These are phyloP conservation scores for Helobdella robusta DNA, from an alignment of 2,888 invertebrate genomes.

Conservation along the genomic window DNA sequence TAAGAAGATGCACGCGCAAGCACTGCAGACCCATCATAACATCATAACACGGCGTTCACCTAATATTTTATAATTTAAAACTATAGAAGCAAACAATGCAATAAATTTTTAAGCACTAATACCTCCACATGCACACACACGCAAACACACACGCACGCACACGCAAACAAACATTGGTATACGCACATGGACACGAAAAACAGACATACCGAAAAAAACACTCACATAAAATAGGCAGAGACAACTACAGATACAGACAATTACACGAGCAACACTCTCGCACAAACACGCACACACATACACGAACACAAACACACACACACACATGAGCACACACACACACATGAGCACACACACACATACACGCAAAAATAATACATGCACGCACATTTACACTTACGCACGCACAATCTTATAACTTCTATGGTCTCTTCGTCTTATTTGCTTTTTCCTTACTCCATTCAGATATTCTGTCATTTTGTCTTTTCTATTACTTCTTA, in stretches of 20 bases:
- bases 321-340: background rate
- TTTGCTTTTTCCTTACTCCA: too few relatives aligned
- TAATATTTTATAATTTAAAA: too few relatives aligned
- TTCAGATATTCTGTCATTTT: too few relatives aligned
- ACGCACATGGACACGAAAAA: too few relatives aligned
- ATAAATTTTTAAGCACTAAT: too few relatives aligned
- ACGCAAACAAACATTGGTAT: background rate
- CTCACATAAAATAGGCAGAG: background rate
- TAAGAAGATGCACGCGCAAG: too few relatives aligned
- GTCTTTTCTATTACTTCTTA: too few relatives aligned
- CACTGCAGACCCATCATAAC: too few relatives aligned
- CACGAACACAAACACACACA: background rate
- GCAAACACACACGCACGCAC: slow-evolving; percentile 1
- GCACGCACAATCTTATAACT: background rate
- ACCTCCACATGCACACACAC: too few relatives aligned
- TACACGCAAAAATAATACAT: background rate
- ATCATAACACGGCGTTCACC: too few relatives aligned
- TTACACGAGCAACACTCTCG: background rate
- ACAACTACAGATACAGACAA: background rate
- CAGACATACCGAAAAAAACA: background rate
- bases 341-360: slow-evolving; percentile 1
- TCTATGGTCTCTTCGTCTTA: too few relatives aligned
- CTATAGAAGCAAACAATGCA: too few relatives aligned
- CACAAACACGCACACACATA: slow-evolving; percentile 1
- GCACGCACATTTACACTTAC: background rate